Base-by-base conservation (phyloP, 1,140 invertebrate genomes). In the Aradophagus sp. region DNA sequence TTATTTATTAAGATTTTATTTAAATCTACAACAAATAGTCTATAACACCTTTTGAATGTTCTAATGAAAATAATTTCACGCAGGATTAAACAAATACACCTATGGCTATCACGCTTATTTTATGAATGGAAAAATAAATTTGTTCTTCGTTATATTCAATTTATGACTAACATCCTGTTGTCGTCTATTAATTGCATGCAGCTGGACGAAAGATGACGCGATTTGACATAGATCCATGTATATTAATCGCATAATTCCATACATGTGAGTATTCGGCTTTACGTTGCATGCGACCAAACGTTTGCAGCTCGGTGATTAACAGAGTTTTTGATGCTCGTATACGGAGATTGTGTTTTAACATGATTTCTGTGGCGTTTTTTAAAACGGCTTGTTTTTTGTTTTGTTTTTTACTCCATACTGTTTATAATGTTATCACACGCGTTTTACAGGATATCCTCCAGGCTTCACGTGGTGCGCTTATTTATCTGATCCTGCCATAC, bases 391-490 rank as follows among this genome's bases (percentile, higher is more conserved):
- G n/a, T n/a, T n/a, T n/a, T n/a, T n/a, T n/a, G n/a, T n/a, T n/a
- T n/a, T n/a, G n/a, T n/a, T n/a, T n/a, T n/a, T n/a, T n/a, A n/a
- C n/a, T n/a, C n/a, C n/a, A n/a, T n/a, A n/a, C n/a, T n/a, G n/a
- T n/a, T n/a, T n/a, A n/a, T n/a, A n/a, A n/a, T n/a, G 42, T 7
- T 65, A 52, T 53, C 17, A 68, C 38, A 27, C 34, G 10, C 50
- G 3, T 65, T 73, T 86, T 85, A 52, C 81, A 86, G 84, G 83
- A 63, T 86, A 84, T 75, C 84, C 84, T 66, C 78, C 84, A 66
- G 84, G 84, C 23, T 86, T 84, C 65, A 86, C 83, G 32, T 86
- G 84, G 83, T 84, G 83, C 66, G 79, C 84, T 78, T 84, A 86
- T 67, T 68, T 86, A 73, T 79, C 61, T 44, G 80, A 84, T 73